A percentile compares a stretch with the other conserved stretches of the same genome.
These are phyloP conservation scores for rabbit (Oryctolagus cuniculus) DNA, from an alignment of 2,113 vertebrate genomes.

Conservation along the genomic window mOryCun1.1 NC_091432.1:121108001-121108500, in stretches of 20 bases:
- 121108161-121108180: neutral
- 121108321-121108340: neutral
- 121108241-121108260: neutral
- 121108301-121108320: conserved; percentile 25
- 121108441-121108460: neutral
- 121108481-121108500: neutral
- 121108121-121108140: neutral
- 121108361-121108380: neutral
- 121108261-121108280: neutral
- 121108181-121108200: neutral
- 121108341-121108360: neutral
- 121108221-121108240: neutral
- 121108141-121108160: neutral
- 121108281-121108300: neutral
- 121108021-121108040: neutral
- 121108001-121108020: neutral
- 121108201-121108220: conserved; percentile 3
- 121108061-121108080: neutral
- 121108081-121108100: neutral
- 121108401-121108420: neutral
- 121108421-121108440: neutral
- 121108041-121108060: neutral
- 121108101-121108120: neutral
- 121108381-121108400: conserved; percentile 29
- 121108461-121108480: neutral